Base-by-base conservation (phyloP, 2,888 invertebrate species). In the Tinea pellionella region DNA sequence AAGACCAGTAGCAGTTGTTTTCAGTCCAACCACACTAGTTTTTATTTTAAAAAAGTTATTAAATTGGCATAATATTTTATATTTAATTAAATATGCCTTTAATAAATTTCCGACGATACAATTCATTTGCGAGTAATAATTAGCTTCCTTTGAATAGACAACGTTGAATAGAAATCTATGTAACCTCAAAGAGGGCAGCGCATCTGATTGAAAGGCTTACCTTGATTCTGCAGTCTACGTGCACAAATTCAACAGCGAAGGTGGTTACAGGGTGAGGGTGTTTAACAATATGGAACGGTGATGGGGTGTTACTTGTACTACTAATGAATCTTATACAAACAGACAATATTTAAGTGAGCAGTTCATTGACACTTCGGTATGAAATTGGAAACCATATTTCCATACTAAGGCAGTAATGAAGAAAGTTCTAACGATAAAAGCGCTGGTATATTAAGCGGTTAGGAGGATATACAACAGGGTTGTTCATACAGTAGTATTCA, bases 141-240 rank as follows among this genome's bases (percentile, higher is more conserved):
- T 47, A 47, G n/a, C n/a, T 2, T 1, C 9, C 47, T 16, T 16
- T 47, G 15, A 47, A 15, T 47, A 47, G 47, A 16, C 8, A 2
- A 2, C 2, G 13, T 1, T 47, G 47, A 47, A 47, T 47, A 47
- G 47, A 47, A 47, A 47, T 47, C 47, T 16, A 47, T 47, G 47
- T 53, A 4, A 53, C 18, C 53, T 32, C 57, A 57, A 57, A 57
- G 47, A 59, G 67, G 68, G 65, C 67, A 68, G 69, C 66, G 70
- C 73, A 72, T 70, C 71, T 73, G 74, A 77, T 80, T 80, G 76
- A 80, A 81, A 78, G 80, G 75, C 74, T 71, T 69, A 75, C 75
- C 74, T 75, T 74, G 66, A 47, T 59, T 66, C 69, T 68, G 71
- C 77, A 78, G 76, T n/a, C 57, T 32, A 77, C 79, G 75, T 77